Evolutionary conservation across 2,888 invertebrate species (phyloP).

Genomic region (Parnassius smintheus): DNA sequence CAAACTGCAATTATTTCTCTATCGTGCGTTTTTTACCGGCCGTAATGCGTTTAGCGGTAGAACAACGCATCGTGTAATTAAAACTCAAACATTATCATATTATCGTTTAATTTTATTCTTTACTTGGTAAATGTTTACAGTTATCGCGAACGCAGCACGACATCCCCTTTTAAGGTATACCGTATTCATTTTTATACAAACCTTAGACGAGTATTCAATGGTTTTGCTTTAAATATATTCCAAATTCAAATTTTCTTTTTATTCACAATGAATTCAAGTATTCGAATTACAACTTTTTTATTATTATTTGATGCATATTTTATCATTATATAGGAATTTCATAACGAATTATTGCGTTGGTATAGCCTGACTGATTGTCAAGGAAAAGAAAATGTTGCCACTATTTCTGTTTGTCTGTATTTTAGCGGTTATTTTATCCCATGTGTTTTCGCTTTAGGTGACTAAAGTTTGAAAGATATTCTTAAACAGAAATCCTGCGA

Average conservation of each 20-base stretch:
- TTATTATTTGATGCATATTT: too few species aligned
- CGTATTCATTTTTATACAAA: background rate
- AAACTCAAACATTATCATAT: slow-evolving; percentile 22
- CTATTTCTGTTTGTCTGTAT: too few species aligned
- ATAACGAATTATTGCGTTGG: too few species aligned
- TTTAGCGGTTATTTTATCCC: too few species aligned
- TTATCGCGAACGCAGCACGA: slow-evolving; percentile 13
- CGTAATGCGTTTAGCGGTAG: slow-evolving; percentile 38
- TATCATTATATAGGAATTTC: too few species aligned
- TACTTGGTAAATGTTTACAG: slow-evolving; percentile 1
- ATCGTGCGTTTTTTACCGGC: slow-evolving; percentile 59
- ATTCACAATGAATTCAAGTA: too few species aligned
- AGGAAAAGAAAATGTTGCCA: too few species aligned
- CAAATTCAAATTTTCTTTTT: slow-evolving; percentile 3
- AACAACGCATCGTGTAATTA: slow-evolving; percentile 38
- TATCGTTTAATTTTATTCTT: slow-evolving; percentile 15
- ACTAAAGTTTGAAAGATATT: too few species aligned
- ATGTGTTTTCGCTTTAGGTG: too few species aligned
- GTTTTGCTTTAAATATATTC: background rate
- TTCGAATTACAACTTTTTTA: too few species aligned
- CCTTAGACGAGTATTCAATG: background rate
- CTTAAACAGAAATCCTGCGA: too few species aligned
- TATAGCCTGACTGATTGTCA: too few species aligned
- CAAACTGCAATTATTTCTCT: slow-evolving; percentile 62
- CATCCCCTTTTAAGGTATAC: slow-evolving; percentile 13